Evolutionary conservation across 2,888 invertebrate species (phyloP).

Genomic region (Schizaphis graminum): DNA sequence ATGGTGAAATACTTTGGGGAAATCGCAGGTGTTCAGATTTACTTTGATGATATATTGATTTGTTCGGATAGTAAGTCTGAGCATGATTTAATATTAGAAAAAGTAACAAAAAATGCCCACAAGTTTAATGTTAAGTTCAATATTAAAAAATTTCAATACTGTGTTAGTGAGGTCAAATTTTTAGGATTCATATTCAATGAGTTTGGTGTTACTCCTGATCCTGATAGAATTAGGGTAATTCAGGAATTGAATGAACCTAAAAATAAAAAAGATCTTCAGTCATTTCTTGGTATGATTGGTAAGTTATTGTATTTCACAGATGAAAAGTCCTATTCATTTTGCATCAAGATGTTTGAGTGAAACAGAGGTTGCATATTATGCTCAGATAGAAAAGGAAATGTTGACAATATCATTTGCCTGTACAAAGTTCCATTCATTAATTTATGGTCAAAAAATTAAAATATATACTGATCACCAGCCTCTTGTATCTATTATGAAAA

Average conservation of each 20-base stretch:
- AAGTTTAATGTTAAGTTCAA: background rate
- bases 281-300: constrained; percentile 5
- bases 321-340: background rate
- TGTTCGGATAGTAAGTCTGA: background rate
- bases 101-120: background rate
- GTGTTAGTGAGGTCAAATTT: background rate
- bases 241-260: background rate
- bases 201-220: background rate
- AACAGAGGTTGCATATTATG: background rate
- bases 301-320: background rate
- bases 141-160: background rate
- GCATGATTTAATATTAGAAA: background rate
- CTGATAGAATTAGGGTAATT: background rate
- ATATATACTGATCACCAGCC: constrained; percentile 62
- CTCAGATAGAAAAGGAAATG: constrained; percentile 59
- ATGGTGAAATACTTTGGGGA: background rate
- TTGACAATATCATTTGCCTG: constrained; percentile 55
- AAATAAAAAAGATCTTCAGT: background rate
- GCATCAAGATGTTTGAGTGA: background rate
- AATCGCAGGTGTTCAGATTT: background rate
- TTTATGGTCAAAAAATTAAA: constrained; percentile 60
- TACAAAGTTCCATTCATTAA: constrained; percentile 54
- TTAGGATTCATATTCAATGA: background rate
- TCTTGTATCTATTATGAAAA: constrained; percentile 44
- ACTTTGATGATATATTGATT: too few species aligned